A percentile compares a stretch with the other conserved stretches of the same genome.
Evolutionary conservation across 2,888 invertebrate species (phyloP).

Genomic region (Tachystola acroxantha): DNA sequence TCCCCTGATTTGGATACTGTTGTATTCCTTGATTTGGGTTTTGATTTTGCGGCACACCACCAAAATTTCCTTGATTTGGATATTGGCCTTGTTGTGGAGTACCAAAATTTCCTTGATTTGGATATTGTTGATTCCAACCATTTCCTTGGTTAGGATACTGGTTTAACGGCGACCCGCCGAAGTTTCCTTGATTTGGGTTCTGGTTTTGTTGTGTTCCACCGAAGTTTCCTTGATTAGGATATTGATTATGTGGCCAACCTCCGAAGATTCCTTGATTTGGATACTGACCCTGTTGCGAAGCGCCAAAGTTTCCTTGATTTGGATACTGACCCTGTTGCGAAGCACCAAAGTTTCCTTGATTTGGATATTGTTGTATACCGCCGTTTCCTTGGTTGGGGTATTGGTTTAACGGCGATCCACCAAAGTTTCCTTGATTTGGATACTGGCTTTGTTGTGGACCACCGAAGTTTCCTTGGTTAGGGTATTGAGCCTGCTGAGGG

Average conservation of each 20-base stretch:
- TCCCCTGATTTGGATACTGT: slow-evolving; percentile 7
- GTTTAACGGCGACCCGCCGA: not conserved
- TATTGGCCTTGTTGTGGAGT: slow-evolving; percentile 1
- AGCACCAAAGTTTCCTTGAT: slow-evolving; percentile 4
- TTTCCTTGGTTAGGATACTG: slow-evolving; percentile 13
- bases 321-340: slow-evolving; percentile 7
- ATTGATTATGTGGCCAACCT: not conserved
- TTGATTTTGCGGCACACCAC: not conserved
- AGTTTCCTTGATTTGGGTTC: slow-evolving; percentile 5
- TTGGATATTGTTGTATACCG: slow-evolving; percentile 1
- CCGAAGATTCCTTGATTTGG: slow-evolving; percentile 4
- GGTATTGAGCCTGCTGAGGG: not conserved
- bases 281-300: slow-evolving; percentile 4
- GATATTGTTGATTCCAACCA: slow-evolving; percentile 14
- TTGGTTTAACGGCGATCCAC: not conserved
- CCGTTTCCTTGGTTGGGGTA: slow-evolving; percentile 8
- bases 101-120: slow-evolving; percentile 15
- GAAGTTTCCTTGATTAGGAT: slow-evolving; percentile 8
- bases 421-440: slow-evolving; percentile 4
- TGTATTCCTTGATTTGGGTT: slow-evolving; percentile 12
- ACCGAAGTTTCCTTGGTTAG: not conserved
- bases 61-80: slow-evolving; percentile 1
- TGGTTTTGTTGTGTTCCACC: not conserved
- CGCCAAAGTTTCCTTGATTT: slow-evolving; percentile 14
- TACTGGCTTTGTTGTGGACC: not conserved